Evolutionary conservation across 1,140 invertebrate species (phyloP).

Genomic region (Watersipora subatra): DNA sequence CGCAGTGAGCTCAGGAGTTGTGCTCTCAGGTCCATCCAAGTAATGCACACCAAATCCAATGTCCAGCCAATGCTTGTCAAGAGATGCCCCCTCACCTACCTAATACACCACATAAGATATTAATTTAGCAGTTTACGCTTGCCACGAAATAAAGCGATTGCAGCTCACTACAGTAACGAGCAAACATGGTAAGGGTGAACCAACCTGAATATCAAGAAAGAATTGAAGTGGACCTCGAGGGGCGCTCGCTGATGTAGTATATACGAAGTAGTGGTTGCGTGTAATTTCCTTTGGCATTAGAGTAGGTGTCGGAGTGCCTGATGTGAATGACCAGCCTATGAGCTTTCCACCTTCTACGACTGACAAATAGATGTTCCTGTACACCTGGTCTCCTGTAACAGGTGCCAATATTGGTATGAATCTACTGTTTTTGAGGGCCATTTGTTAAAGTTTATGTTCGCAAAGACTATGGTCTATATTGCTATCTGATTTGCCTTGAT

Average conservation of each 20-base stretch:
- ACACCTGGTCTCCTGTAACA: too few relatives aligned
- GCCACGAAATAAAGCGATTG: neutral
- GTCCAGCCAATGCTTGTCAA: neutral
- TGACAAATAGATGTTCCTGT: constrained; percentile 52
- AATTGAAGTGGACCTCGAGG: constrained; percentile 12
- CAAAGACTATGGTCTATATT: too few relatives aligned
- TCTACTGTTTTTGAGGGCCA: too few relatives aligned
- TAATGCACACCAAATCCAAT: neutral
- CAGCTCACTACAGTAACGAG: neutral
- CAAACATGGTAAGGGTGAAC: neutral
- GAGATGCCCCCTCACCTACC: neutral
- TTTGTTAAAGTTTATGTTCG: too few relatives aligned
- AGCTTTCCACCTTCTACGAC: constrained; percentile 47
- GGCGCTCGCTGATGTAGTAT: constrained; percentile 21
- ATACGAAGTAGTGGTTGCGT: constrained; percentile 25
- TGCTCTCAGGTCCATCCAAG: neutral
- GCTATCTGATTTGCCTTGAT: too few relatives aligned
- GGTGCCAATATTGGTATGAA: too few relatives aligned
- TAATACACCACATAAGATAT: neutral
- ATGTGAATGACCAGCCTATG: constrained; percentile 49
- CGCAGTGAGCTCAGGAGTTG: neutral
- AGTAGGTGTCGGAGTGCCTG: constrained; percentile 42
- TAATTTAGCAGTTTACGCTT: neutral
- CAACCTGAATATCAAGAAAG: constrained; percentile 7
- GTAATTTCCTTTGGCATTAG: constrained; percentile 15